Conservation (phyloP, 2,888 invertebrate species). For the Drosophila quinaria region DNA sequence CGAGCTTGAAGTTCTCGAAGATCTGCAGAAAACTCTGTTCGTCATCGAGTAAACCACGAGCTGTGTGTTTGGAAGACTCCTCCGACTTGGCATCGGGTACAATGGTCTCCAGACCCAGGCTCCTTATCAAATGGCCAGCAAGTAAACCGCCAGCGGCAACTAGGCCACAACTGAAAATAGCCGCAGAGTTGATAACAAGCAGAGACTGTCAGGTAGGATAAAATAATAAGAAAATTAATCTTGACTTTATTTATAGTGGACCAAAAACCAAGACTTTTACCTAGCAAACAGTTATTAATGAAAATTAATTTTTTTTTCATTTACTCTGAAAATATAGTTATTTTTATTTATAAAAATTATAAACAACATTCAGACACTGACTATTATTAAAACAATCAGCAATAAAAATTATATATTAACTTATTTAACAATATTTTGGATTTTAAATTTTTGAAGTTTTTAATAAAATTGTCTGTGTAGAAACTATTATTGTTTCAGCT, state of each 20-base stretch:
- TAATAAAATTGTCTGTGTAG: too few species aligned
- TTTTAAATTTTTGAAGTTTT: too few species aligned
- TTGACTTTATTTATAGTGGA: not conserved
- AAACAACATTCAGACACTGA: too few species aligned
- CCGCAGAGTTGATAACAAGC: constrained; percentile 75
- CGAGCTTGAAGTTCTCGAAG: constrained; percentile 75
- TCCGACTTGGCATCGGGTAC: constrained; percentile 24
- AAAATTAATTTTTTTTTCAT: too few species aligned
- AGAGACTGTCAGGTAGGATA: constrained; percentile 58
- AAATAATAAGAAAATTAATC: not conserved
- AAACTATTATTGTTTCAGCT: not conserved
- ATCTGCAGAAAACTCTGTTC: constrained; percentile 43
- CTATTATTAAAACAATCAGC: too few species aligned
- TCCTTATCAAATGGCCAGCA: constrained; percentile 68
- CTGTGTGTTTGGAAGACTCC: not conserved
- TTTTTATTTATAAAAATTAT: too few species aligned
- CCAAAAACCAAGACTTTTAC: not conserved
- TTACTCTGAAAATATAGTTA: too few species aligned
- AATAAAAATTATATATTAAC: too few species aligned
- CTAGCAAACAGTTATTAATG: too few species aligned
- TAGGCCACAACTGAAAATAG: constrained; percentile 71
- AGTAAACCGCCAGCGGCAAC: constrained; percentile 65
- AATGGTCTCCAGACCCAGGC: constrained; percentile 58
- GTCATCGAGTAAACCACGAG: constrained; percentile 38
- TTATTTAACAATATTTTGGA: too few species aligned